phyloP scores from a whole-genome alignment of 2,797 vertebrate species.

The Emys orbicularis region DNA sequence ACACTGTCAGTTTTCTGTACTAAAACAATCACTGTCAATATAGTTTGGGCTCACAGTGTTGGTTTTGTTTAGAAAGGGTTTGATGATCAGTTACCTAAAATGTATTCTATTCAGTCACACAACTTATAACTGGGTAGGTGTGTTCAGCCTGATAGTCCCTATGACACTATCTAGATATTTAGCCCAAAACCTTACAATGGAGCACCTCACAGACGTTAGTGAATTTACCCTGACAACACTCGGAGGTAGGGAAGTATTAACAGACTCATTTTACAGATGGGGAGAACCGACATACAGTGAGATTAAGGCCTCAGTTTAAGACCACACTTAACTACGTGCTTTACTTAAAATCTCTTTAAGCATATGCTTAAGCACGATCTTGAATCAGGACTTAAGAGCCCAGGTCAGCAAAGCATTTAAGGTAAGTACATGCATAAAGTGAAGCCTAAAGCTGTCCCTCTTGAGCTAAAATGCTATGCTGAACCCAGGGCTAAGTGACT shows the following conservation, averaged over 20 bases:
- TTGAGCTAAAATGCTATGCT: rapidly evolving
- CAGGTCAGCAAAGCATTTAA: neutral
- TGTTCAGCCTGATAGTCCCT: neutral
- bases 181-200: neutral
- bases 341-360: neutral
- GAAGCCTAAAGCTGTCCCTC: neutral
- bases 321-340: neutral
- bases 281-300: neutral
- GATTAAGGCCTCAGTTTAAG: neutral
- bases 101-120: neutral
- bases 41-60: neutral
- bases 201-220: constrained; percentile 31
- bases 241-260: neutral
- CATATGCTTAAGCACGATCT: neutral
- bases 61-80: neutral
- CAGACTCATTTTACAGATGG: constrained; percentile 5
- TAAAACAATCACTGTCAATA: neutral
- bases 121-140: neutral
- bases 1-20: neutral
- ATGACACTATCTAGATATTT: constrained; percentile 10
- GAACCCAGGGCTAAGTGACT: rapidly evolving
- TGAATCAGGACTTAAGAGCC: neutral
- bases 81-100: constrained; percentile 1
- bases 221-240: constrained; percentile 17
- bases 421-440: neutral